These are phyloP conservation scores for Montipora foliosa DNA, from an alignment of 64 coral and sea anemone genomes.

Conservation along the genomic window DNA sequence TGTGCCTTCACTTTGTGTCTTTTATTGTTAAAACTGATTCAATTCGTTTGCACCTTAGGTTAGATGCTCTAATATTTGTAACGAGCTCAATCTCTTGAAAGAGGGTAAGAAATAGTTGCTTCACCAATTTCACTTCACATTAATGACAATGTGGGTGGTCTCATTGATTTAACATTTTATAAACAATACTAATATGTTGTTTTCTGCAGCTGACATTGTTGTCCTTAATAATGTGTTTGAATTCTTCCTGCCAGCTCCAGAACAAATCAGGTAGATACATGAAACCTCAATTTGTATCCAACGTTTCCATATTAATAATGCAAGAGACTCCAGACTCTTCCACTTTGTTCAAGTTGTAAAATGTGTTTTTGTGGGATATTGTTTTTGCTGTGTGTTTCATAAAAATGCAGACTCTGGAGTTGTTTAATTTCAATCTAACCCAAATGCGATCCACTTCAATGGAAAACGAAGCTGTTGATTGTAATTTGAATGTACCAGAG, in stretches of 20 bases:
- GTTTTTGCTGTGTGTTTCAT: too few species aligned
- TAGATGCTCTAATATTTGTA: slow-evolving; percentile 79
- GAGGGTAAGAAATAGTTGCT: slow-evolving; percentile 62
- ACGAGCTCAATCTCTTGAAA: slow-evolving; percentile 64
- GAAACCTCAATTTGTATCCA: neutral
- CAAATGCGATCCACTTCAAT: too few species aligned
- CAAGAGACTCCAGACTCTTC: too few species aligned
- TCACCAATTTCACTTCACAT: too few species aligned
- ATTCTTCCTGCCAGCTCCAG: slow-evolving; percentile 74
- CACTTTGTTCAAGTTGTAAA: too few species aligned
- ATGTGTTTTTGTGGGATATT: too few species aligned
- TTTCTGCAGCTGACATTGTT: slow-evolving; percentile 75
- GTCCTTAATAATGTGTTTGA: slow-evolving; percentile 92
- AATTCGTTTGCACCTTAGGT: slow-evolving; percentile 34
- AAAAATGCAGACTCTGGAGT: too few species aligned
- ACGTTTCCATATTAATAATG: too few species aligned
- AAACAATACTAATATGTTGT: neutral
- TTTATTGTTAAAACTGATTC: neutral
- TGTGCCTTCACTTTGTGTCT: neutral
- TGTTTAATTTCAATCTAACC: too few species aligned
- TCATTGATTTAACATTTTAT: neutral
- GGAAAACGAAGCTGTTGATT: too few species aligned
- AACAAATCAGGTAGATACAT: slow-evolving; percentile 78
- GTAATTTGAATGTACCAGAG: too few species aligned
- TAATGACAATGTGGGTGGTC: too few species aligned